phyloP scores from a whole-genome alignment of 2,113 vertebrate species.

The Proterorhinus semilunaris region DNA sequence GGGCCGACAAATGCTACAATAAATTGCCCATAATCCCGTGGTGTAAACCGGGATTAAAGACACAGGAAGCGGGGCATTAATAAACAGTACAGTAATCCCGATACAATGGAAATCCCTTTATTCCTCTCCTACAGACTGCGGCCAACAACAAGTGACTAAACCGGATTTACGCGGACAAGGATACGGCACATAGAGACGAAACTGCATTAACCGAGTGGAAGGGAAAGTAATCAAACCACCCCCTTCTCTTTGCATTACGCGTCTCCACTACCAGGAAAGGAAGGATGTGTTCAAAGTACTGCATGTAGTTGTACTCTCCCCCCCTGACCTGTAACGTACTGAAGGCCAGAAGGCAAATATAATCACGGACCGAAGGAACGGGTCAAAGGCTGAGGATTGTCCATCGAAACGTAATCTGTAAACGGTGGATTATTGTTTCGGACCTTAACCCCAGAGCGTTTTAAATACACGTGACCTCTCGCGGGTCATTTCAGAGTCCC shows the following conservation, averaged over 20 bases:
- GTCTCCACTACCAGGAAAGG: not conserved
- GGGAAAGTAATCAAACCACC: not conserved
- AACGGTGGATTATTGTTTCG: not conserved
- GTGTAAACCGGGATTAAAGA: slow-evolving; percentile 3
- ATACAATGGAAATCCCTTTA: slow-evolving; percentile 4
- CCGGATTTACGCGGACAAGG: not conserved
- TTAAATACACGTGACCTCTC: not conserved
- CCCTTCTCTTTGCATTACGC: too few relatives aligned
- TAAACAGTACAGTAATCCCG: slow-evolving; percentile 2
- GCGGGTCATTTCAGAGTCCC: not conserved
- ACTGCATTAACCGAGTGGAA: not conserved
- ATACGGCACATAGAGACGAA: not conserved
- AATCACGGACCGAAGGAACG: not conserved
- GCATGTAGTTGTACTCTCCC: too few relatives aligned
- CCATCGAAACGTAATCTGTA: not conserved
- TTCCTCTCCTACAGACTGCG: not conserved
- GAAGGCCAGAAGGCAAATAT: not conserved
- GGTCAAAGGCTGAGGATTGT: not conserved
- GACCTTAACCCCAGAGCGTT: not conserved
- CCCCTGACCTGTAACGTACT: too few relatives aligned
- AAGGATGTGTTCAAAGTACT: not conserved
- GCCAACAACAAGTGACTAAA: not conserved
- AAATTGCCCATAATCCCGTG: not conserved
- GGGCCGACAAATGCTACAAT: not conserved
- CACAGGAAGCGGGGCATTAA: not conserved